These are phyloP conservation scores for Synergus japonicus DNA, from an alignment of 2,888 invertebrate species.

Conservation along the genomic window DNA sequence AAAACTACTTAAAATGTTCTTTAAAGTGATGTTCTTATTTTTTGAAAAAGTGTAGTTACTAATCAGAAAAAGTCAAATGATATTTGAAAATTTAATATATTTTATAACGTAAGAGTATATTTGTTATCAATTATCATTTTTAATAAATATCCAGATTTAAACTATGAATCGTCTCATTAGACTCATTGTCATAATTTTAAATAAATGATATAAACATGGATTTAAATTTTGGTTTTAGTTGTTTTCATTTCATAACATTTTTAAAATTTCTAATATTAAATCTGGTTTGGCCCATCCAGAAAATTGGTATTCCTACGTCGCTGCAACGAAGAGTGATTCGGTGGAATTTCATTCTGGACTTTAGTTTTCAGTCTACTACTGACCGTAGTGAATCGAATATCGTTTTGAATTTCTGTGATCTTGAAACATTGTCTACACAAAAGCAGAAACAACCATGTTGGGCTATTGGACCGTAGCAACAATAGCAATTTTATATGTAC, in stretches of 20 bases:
- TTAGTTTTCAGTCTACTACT: conserved; percentile 5
- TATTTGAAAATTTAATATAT: no score
- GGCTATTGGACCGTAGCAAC: conserved; percentile 64
- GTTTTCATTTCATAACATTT: neutral
- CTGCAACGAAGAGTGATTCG: neutral
- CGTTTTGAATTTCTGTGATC: conserved; percentile 42
- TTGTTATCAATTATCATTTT: neutral
- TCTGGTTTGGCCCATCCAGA: neutral
- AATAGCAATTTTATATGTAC: conserved; percentile 82
- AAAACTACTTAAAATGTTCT: no score
- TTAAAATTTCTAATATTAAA: neutral
- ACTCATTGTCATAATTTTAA: neutral
- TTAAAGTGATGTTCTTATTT: no score
- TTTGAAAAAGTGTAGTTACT: no score
- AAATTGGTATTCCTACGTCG: neutral
- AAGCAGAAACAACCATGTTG: conserved; percentile 59
- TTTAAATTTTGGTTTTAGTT: neutral
- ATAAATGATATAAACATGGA: neutral
- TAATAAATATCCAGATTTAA: neutral
- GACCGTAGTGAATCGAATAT: conserved; percentile 41
- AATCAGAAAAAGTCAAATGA: no score
- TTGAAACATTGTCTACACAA: neutral
- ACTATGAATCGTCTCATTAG: neutral
- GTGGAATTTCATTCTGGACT: neutral
- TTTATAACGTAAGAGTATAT: no score